Evolutionary conservation across 2,113 vertebrate species (phyloP).

Genomic region (Cairina moschata): DNA sequence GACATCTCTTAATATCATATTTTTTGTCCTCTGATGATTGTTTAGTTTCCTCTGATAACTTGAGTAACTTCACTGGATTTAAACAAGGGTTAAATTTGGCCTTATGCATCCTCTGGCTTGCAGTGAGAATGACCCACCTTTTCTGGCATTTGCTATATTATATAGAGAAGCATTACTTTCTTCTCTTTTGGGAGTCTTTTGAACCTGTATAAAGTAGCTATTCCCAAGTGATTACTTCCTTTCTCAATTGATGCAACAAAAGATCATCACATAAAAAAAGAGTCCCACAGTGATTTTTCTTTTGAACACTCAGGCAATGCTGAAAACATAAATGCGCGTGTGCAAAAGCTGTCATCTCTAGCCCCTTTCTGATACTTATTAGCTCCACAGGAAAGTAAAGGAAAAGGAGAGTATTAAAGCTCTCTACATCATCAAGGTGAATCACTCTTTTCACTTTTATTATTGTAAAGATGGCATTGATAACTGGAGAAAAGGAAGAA

Average conservation of each 20-base stretch:
- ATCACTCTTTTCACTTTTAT: conserved; percentile 59
- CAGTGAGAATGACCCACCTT: conserved; percentile 72
- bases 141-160: conserved; percentile 73
- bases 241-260: conserved; percentile 78
- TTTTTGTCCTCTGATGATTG: neutral
- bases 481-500: conserved; percentile 49
- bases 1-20: neutral
- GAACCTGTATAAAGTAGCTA: conserved; percentile 71
- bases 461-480: conserved; percentile 58
- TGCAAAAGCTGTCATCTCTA: conserved; percentile 67
- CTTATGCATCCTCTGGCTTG: conserved; percentile 30
- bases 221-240: conserved; percentile 81
- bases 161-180: conserved; percentile 60
- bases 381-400: conserved; percentile 61
- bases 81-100: conserved; percentile 12
- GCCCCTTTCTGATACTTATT: conserved; percentile 68
- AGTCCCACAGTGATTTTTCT: conserved; percentile 47
- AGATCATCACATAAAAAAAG: conserved; percentile 55
- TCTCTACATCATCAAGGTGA: conserved; percentile 61
- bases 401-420: conserved; percentile 62
- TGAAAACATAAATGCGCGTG: conserved; percentile 74
- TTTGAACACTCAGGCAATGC: conserved; percentile 64
- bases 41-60: neutral
- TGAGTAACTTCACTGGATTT: neutral
- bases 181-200: conserved; percentile 75